Conservation (phyloP, 2,797 vertebrate genomes). For the Cuculus canorus region DNA sequence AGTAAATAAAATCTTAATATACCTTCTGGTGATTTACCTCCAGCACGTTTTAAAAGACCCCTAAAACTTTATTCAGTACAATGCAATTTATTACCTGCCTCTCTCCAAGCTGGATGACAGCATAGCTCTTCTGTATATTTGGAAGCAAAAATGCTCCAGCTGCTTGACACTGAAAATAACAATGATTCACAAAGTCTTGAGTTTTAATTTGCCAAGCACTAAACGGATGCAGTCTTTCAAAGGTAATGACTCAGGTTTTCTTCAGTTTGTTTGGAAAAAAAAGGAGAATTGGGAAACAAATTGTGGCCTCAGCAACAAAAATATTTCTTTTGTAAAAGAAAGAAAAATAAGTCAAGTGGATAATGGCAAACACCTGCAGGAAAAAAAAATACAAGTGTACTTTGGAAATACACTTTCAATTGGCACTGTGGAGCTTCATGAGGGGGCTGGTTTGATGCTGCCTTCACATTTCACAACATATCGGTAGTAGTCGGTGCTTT, state of each 20-base stretch:
- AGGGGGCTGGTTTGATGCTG: background rate
- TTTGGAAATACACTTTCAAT: background rate
- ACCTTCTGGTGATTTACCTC: conserved; percentile 7
- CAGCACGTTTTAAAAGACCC: background rate
- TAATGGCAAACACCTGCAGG: background rate
- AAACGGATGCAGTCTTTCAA: background rate
- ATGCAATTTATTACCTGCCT: background rate
- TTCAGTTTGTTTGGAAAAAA: conserved; percentile 15
- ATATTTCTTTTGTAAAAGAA: background rate
- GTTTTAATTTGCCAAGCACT: conserved; percentile 11
- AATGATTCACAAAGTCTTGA: background rate
- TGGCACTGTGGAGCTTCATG: rapidly evolving
- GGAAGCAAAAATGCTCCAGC: conserved; percentile 9
- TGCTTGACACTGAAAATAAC: background rate
- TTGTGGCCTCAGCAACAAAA: background rate
- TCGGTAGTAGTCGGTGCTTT: background rate
- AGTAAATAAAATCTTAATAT: conserved; percentile 18
- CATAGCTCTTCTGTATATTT: background rate
- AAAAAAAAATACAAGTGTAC: rapidly evolving
- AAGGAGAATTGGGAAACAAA: background rate
- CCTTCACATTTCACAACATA: background rate
- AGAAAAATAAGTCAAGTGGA: background rate
- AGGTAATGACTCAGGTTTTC: background rate
- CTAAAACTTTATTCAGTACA: background rate
- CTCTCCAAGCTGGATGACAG: background rate